Evolutionary conservation across 2,113 vertebrate species (phyloP).

Genomic region (Rhea americana): DNA sequence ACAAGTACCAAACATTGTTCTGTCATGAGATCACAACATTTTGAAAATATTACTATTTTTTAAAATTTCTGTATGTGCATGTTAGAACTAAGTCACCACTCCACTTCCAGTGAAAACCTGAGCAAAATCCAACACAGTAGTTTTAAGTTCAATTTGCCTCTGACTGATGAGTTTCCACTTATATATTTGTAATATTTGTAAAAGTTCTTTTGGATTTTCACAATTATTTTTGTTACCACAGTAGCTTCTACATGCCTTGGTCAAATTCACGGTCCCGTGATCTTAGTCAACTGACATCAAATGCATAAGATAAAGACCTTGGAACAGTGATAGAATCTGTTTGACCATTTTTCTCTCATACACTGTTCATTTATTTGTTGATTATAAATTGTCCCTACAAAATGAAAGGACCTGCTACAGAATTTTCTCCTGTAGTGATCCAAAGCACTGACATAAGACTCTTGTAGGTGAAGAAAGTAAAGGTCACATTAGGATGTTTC

Average conservation of each 20-base stretch:
- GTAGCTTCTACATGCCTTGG: neutral
- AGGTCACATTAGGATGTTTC: neutral
- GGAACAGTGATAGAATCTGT: neutral
- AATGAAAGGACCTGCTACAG: neutral
- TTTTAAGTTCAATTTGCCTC: neutral
- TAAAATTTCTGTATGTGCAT: neutral
- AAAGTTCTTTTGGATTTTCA: neutral
- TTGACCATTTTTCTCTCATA: neutral
- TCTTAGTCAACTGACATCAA: neutral
- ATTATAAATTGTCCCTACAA: neutral
- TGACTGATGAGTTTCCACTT: neutral
- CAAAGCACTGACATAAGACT: neutral
- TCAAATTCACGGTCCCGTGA: neutral
- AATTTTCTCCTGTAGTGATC: neutral
- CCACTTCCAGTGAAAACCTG: neutral
- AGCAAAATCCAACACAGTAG: neutral
- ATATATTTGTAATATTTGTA: neutral
- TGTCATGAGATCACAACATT: neutral
- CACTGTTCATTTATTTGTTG: neutral
- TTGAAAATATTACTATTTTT: conserved; percentile 10
- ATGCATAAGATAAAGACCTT: neutral
- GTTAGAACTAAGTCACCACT: conserved; percentile 22
- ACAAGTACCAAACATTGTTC: neutral
- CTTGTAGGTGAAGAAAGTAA: accelerated
- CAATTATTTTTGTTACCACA: neutral